phyloP scores from a whole-genome alignment of 2,797 vertebrate species.

The Gallirallus australis region DNA sequence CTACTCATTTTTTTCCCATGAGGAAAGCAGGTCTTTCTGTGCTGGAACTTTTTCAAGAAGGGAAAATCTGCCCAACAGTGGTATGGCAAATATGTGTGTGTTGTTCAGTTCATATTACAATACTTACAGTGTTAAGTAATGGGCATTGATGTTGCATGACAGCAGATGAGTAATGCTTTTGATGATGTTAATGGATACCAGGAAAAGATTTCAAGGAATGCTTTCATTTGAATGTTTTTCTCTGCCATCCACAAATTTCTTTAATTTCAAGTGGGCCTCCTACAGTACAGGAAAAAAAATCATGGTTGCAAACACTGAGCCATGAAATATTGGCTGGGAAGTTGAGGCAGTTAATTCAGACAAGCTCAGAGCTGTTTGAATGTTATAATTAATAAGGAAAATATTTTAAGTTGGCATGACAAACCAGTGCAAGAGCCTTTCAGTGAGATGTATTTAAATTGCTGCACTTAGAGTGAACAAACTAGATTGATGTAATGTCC shows the following conservation, averaged over 20 bases:
- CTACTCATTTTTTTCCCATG: neutral
- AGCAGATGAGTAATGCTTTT: constrained; percentile 4
- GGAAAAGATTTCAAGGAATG: neutral
- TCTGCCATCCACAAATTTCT: neutral
- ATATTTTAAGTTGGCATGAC: neutral
- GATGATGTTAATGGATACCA: neutral
- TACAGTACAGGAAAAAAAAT: neutral
- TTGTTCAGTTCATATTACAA: neutral
- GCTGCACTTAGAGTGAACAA: constrained; percentile 2
- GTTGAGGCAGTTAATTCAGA: neutral
- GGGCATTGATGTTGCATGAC: neutral
- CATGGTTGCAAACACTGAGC: neutral
- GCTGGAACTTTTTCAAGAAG: neutral
- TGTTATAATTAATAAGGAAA: constrained; percentile 48
- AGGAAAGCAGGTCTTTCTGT: neutral
- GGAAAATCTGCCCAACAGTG: neutral
- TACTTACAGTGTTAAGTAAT: neutral
- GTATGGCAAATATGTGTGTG: neutral
- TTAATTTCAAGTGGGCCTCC: neutral
- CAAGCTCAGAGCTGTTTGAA: neutral
- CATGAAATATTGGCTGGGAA: neutral
- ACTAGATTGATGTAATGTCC: constrained; percentile 44
- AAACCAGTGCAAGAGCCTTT: neutral
- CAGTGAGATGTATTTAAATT: constrained; percentile 24
- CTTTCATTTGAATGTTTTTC: neutral